These are phyloP conservation scores for Dysidea cf. avara DNA, from an alignment of 37 sponge, comb jelly and placozoan genomes.

Conservation along the genomic window DNA sequence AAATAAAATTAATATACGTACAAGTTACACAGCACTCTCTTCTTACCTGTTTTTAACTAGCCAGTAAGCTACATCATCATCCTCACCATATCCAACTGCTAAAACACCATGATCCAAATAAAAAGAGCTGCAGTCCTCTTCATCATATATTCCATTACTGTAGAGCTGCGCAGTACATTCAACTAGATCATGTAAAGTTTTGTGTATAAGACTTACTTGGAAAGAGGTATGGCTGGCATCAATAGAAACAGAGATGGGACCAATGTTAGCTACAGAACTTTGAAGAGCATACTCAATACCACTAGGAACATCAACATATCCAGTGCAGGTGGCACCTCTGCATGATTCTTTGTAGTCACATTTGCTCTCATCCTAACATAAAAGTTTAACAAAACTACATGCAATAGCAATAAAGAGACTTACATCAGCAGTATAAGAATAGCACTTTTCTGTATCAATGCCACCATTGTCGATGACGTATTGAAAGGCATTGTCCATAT, in stretches of 20 bases:
- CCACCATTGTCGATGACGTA: slow-evolving; percentile 55
- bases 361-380: too few relatives aligned
- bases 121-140: too few relatives aligned
- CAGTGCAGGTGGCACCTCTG: slow-evolving; percentile 55
- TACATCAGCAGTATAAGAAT: slow-evolving; percentile 51
- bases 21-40: too few relatives aligned
- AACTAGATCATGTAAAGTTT: too few relatives aligned
- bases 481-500: slow-evolving; percentile 17
- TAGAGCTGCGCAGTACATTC: too few relatives aligned
- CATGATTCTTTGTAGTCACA: slow-evolving; percentile 45
- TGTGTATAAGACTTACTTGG: slow-evolving; percentile 54
- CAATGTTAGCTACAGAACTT: slow-evolving; percentile 78
- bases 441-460: slow-evolving; percentile 37
- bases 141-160: too few relatives aligned
- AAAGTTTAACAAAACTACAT: too few relatives aligned
- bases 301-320: slow-evolving; percentile 32
- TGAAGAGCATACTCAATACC: slow-evolving; percentile 76
- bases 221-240: slow-evolving; percentile 76
- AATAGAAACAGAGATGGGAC: slow-evolving; percentile 78
- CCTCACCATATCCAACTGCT: too few relatives aligned
- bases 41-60: too few relatives aligned
- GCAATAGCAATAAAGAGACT: neutral
- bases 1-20: too few relatives aligned
- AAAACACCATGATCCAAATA: too few relatives aligned
- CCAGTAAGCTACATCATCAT: too few relatives aligned